Percentiles rank a stretch among this genome's conserved stretches.
phyloP scores from a whole-genome alignment of 2,888 invertebrate genomes.

The Malthinus seriepunctatus region DNA sequence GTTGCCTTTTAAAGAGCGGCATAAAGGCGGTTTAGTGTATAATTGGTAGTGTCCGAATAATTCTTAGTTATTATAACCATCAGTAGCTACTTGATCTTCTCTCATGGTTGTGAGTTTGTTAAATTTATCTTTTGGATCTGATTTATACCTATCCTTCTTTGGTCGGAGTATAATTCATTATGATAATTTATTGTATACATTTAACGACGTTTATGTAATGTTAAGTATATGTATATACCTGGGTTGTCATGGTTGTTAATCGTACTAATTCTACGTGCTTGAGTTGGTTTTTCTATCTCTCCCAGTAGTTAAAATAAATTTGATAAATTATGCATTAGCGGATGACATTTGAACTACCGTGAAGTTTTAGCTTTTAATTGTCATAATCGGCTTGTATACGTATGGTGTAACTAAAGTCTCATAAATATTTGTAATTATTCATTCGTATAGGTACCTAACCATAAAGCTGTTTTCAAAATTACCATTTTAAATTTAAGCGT shows the following conservation, averaged over 20 bases:
- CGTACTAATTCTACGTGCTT: constrained; percentile 15
- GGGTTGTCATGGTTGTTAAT: constrained; percentile 20
- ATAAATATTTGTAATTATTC: no score
- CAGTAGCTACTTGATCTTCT: constrained; percentile 10
- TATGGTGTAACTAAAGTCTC: no score
- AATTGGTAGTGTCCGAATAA: background rate
- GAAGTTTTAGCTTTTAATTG: no score
- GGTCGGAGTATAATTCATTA: constrained; percentile 24
- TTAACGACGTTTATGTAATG: constrained; percentile 18
- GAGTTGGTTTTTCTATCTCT: constrained; percentile 2
- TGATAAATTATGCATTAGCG: no score
- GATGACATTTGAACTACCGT: no score
- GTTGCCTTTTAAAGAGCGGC: background rate
- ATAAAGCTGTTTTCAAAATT: no score
- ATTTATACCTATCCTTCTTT: constrained; percentile 17
- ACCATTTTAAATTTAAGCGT: no score
- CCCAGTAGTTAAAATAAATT: no score
- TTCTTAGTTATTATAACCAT: background rate
- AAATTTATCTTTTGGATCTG: constrained; percentile 21
- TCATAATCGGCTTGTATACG: no score
- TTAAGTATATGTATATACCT: constrained; percentile 9
- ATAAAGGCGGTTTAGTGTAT: background rate
- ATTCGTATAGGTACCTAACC: no score
- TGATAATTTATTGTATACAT: constrained; percentile 25
- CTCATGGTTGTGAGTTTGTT: constrained; percentile 19